Evolutionary conservation across 30 jellyfish, hydroid and myxozoan genomes (phyloP), one percentile per base, ranked within the genome.

Genomic region (Chironex yamaguchii): DNA sequence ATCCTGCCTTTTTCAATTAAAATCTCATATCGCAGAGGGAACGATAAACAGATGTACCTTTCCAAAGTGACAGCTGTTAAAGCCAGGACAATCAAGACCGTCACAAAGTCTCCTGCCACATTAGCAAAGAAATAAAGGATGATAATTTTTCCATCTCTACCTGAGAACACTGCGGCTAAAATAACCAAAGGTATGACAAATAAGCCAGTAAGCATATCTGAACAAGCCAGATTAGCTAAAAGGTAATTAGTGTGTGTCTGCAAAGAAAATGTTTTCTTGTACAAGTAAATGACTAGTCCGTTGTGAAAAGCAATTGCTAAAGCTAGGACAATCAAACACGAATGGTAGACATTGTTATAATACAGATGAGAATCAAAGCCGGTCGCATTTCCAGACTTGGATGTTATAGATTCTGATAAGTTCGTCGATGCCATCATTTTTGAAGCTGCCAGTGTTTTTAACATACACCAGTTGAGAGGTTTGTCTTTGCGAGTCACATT

Each of bases 211-310:
- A 84, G 20, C 74, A 84, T 21, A 36, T 84, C 94, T 42, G 87
- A 84, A 71, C 87, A 84, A 1, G 94, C 88, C 30, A 84, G 85
- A 34, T 71, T 84, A 53, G 67, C 27, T 69, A 84, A 32, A n/a
- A 84, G 34, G 49, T 66, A 84, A 36, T 84, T 84, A 1, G 94
- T 84, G 30, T 49, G 62, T 4, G 82, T 69, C 6, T 84, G 87
- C 52, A 84, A 33, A 51, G 34, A 29, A 14, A 68, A 27, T 14
- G 71, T 79, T 48, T 70, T 69, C 17, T 27, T 51, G 75, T 84
- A 84, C 0, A 84, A 62, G 23, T 51, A 34, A 68, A 84, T 21
- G 1, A 84, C 94, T 66, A 84, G 68, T 2, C 71, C 30, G 74
- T 84, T 84, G 26, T 84, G 94, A 2, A 58, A 76, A 6, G 77